Evolutionary conservation across 2,113 vertebrate genomes (phyloP).

Genomic region (Ictidomys tridecemlineatus): DNA sequence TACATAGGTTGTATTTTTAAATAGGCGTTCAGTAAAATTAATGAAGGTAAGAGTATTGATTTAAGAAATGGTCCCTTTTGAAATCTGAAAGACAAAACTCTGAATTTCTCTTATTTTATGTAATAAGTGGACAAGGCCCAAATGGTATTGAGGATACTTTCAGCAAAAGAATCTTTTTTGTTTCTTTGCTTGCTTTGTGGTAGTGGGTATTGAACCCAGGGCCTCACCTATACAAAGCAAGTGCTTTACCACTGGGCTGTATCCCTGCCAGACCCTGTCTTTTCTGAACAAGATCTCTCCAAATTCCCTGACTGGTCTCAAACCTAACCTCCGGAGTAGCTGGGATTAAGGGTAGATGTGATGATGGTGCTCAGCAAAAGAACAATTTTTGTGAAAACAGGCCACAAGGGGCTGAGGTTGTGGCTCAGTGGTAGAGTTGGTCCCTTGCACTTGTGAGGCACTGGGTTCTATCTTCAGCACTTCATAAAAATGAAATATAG

Average conservation of each 20-base stretch:
- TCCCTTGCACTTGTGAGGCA: too few species aligned
- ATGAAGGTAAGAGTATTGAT: not conserved
- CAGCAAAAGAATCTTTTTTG: not conserved
- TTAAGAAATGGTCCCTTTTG: not conserved
- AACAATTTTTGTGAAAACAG: constrained; percentile 44
- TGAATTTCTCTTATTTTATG: constrained; percentile 41
- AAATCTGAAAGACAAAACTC: constrained; percentile 10
- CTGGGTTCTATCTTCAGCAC: too few species aligned
- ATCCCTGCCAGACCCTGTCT: not conserved
- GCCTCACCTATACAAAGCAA: too few species aligned
- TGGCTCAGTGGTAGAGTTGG: too few species aligned
- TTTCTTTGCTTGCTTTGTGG: not conserved
- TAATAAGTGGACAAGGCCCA: not conserved
- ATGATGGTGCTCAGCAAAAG: not conserved
- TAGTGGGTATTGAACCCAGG: not conserved
- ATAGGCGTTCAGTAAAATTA: constrained; percentile 47
- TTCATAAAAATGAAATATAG: too few species aligned
- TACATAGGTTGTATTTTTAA: not conserved
- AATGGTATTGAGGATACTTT: constrained; percentile 4
- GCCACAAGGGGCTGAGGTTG: not conserved
- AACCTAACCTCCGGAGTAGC: not conserved
- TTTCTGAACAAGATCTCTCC: not conserved
- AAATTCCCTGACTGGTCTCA: not conserved
- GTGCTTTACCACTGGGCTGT: not conserved
- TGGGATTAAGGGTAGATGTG: too few species aligned